Base-by-base conservation (phyloP, 2,888 invertebrate genomes). In the Elysia crispata region DNA sequence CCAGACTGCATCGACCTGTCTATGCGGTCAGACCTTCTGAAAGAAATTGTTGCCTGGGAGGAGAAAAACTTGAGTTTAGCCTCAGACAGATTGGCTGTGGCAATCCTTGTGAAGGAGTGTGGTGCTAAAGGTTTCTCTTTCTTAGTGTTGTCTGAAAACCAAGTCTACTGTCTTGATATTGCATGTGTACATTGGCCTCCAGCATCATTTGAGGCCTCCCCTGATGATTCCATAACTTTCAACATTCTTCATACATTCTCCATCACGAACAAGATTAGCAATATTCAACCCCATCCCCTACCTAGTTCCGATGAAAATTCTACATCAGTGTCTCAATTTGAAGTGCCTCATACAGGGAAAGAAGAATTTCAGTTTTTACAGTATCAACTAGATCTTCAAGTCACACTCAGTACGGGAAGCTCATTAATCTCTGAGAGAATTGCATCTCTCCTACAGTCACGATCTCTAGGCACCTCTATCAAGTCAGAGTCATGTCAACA, bases 81-180 rank as follows among this genome's bases (percentile, higher is more conserved):
- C 28, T 88, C 89, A 0, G 88, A 87, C 20, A 82, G 88, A 70
- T 80, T 89, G 54, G 88, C 85, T 6, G 85, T 87, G 50, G 82
- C 85, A 3, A 76, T 83, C 66, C 79, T 86, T 79, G 87, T 87
- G 0, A 81, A 75, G n/a, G 84, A 84, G 15, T 81, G 84, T 49
- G 83, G 66, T 57, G 74, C 18, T 6, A 80, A 57, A n/a, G 76
- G 82, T 8, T 83, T 84, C 5, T 74, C 75, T 74, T 83, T 87
- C 78, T 83, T 91, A 31, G 86, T 90, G 6, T 76, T 91, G 76
- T 90, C 91, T 25, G 87, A 89, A 67, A 86, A 88, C 74, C 83
- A 84, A 75, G 86, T 91, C 23, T 91, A 90, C 82, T 85, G 91
- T 13, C 77, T 91, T 25, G 88, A 89, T 28, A 67, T 81, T n/a